A percentile compares a stretch with the other conserved stretches of the same genome.
phyloP scores from a whole-genome alignment of 1,140 invertebrate species.

The Camponotus pennsylvanicus region DNA sequence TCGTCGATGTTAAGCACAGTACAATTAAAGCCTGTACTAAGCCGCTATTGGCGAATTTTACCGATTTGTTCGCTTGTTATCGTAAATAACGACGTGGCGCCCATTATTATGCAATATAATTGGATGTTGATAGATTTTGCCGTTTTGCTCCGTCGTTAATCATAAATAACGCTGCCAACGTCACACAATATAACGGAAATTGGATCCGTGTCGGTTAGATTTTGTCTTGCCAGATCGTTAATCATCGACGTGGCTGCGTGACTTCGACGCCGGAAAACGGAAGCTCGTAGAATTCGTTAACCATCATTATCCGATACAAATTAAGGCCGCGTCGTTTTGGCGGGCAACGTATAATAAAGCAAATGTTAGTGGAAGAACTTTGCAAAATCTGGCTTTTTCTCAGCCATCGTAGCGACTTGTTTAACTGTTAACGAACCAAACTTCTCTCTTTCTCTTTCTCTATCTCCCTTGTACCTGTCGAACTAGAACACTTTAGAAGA shows the following conservation, averaged over 20 bases:
- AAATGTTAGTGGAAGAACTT: slow-evolving; percentile 34
- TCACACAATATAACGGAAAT: slow-evolving; percentile 59
- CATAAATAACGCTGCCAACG: slow-evolving; percentile 56
- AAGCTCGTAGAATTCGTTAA: slow-evolving; percentile 63
- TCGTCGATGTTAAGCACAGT: slow-evolving; percentile 37
- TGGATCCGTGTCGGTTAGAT: slow-evolving; percentile 57
- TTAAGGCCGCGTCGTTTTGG: background rate
- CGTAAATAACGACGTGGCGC: slow-evolving; percentile 49
- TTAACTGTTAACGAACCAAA: slow-evolving; percentile 78
- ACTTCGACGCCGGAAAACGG: slow-evolving; percentile 26
- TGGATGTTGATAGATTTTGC: slow-evolving; percentile 56
- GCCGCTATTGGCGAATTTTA: slow-evolving; percentile 34
- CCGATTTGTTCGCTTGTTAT: slow-evolving; percentile 41
- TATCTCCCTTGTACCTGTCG: slow-evolving; percentile 43
- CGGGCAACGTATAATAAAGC: slow-evolving; percentile 14
- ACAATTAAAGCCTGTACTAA: slow-evolving; percentile 34
- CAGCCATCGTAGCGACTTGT: slow-evolving; percentile 63
- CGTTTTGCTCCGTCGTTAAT: slow-evolving; percentile 38
- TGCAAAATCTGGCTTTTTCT: slow-evolving; percentile 64
- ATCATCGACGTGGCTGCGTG: slow-evolving; percentile 47
- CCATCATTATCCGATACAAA: slow-evolving; percentile 52
- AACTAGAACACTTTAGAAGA: slow-evolving; percentile 69
- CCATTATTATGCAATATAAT: slow-evolving; percentile 59
- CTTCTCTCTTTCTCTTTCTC: slow-evolving; percentile 59
- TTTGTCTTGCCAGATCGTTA: slow-evolving; percentile 59